Percentiles rank a stretch among this genome's conserved stretches.
These are phyloP conservation scores for Natator depressus DNA, from an alignment of 2,113 vertebrate species.

Conservation along the genomic window DNA sequence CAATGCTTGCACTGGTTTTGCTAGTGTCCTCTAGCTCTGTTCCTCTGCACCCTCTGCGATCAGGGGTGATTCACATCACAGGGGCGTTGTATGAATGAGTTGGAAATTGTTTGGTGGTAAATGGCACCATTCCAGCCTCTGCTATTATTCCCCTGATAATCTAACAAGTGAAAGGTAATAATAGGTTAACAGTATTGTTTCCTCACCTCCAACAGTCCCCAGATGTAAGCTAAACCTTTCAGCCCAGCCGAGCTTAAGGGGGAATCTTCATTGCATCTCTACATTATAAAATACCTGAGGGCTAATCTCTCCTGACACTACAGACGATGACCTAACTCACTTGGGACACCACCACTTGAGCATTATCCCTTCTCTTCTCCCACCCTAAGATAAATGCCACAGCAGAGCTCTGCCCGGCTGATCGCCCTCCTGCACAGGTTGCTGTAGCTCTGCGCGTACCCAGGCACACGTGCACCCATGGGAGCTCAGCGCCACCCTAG, in stretches of 20 bases:
- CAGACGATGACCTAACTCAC: slow-evolving; percentile 21
- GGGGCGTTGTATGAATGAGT: not conserved
- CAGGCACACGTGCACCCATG: no score
- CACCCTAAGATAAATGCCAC: fast-evolving
- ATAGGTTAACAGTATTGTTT: not conserved
- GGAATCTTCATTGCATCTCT: not conserved
- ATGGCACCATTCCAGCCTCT: not conserved
- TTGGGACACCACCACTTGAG: not conserved
- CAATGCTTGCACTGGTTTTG: not conserved
- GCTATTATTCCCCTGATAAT: not conserved
- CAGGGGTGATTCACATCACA: no score
- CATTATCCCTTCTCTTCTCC: not conserved
- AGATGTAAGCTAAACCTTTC: not conserved
- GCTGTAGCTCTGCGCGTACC: not conserved
- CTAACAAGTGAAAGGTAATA: not conserved
- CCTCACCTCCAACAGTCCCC: not conserved
- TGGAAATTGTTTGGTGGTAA: not conserved
- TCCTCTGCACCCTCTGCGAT: not conserved
- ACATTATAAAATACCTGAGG: not conserved
- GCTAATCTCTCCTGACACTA: slow-evolving; percentile 22
- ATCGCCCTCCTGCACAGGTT: not conserved
- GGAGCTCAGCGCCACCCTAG: not conserved
- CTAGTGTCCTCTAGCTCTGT: not conserved
- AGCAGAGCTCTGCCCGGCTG: fast-evolving
- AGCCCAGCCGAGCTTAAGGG: not conserved